Conservation (phyloP, 2,113 vertebrate genomes). For the Aspiorhynchus laticeps region DNA sequence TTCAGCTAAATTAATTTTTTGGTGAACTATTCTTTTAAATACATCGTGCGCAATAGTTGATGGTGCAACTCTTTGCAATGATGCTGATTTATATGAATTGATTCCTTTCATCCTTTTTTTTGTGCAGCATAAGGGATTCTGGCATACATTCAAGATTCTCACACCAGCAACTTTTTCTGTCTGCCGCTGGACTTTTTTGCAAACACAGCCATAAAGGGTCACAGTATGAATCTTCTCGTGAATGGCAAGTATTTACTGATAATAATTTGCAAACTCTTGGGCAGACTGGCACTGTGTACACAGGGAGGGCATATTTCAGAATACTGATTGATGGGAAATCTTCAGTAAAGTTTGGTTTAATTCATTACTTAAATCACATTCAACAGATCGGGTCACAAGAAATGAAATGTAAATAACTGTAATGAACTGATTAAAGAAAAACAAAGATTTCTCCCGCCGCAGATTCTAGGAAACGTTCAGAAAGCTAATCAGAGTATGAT, state of each 20-base stretch:
- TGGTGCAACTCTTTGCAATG: neutral
- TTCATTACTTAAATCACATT: constrained; percentile 10
- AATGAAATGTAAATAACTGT: constrained; percentile 8
- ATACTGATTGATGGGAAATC: neutral
- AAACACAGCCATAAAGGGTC: neutral
- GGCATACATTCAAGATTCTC: neutral
- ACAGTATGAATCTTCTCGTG: neutral
- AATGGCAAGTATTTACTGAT: neutral
- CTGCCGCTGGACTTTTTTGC: neutral
- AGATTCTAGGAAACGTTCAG: neutral
- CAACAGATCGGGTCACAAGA: neutral
- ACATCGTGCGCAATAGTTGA: neutral
- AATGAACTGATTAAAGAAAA: neutral
- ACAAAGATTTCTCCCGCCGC: neutral
- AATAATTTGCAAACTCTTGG: neutral
- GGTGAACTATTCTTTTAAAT: neutral
- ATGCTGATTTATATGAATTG: neutral
- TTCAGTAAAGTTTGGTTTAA: neutral
- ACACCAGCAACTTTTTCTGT: neutral
- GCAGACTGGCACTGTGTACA: neutral
- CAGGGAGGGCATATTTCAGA: constrained; percentile 3
- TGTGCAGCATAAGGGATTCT: neutral
- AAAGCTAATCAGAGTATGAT: constrained; percentile 21
- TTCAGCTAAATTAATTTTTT: neutral
- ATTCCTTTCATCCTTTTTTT: no score